Base-by-base conservation (phyloP, 1,140 invertebrate genomes). In the Bilobella aurantiaca region DNA sequence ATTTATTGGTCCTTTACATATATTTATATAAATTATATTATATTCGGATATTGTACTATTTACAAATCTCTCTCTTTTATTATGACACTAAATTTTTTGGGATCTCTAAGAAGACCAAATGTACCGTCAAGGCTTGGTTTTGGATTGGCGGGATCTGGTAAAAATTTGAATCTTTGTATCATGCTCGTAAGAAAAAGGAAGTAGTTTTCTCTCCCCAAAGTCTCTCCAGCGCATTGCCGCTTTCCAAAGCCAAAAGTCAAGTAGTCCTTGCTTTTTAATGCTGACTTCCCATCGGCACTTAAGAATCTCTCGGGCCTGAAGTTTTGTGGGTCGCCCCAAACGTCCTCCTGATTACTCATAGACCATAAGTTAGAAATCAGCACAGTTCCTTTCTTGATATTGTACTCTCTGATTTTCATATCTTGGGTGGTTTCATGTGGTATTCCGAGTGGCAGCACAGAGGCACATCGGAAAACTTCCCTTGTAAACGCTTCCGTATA, bases 291-390 rank as follows among this genome's bases (percentile, higher is more conserved):
- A 58, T 68, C 63, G 1, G n/a, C n/a, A 28, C 29, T 67, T 12
- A 82, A 63, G 76, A 81, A 82, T 66, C 80, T 74, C 57, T 80
- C 78, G 1, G 81, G 80, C 29, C 73, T 65, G 65, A 78, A 82
- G 21, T 66, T 66, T 23, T 77, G 71, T 2, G 80, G 80, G 8
- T 80, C 73, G 1, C 74, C 74, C 70, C 79, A 81, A 30, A 49
- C 29, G 25, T 16, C 29, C 25, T 75, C 70, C 69, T 81, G 75
- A 28, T 75, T 74, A 66, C 75, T 75, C 73, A 79, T 76, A 1
- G 73, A 74, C 49, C 74, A 79, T 25, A 79, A 60, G 64, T 81
- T 80, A 8, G 75, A 74, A 0, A 79, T 66, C 8, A 79, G 67
- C 0, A 75, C 68, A 16, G 76, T 67, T 29, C 73, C 76, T 63